These are phyloP conservation scores for Euzetes globulus DNA, from an alignment of 2,888 invertebrate species.

Conservation along the genomic window DNA sequence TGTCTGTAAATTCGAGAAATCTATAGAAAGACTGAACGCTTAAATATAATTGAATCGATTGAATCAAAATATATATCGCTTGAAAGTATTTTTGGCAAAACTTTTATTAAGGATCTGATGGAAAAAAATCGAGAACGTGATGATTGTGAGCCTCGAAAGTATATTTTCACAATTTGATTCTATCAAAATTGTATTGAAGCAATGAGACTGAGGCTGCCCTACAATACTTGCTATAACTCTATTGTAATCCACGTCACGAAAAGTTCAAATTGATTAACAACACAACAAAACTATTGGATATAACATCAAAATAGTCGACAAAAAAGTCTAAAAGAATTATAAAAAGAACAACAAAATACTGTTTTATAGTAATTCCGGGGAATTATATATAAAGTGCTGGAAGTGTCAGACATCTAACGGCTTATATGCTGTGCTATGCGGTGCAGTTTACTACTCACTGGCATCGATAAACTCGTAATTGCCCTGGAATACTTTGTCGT, in stretches of 20 bases:
- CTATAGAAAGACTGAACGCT: background rate
- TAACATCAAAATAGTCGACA: background rate
- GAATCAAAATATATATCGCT: conserved; percentile 20
- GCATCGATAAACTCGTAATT: conserved; percentile 86
- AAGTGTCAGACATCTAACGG: too few species aligned
- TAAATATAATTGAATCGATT: conserved; percentile 28
- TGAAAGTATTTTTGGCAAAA: conserved; percentile 2
- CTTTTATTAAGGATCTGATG: conserved; percentile 4
- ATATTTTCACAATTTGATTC: conserved; percentile 13
- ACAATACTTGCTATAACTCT: background rate
- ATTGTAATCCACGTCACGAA: conserved; percentile 28
- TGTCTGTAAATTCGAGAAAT: background rate
- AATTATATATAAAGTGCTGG: too few species aligned
- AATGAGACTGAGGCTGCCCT: background rate
- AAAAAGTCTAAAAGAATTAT: background rate
- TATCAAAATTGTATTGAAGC: background rate
- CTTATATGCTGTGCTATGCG: too few species aligned
- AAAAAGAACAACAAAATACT: background rate
- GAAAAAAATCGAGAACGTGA: conserved; percentile 1
- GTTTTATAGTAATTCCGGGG: too few species aligned
- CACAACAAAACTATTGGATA: conserved; percentile 19
- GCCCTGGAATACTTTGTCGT: conserved; percentile 66
- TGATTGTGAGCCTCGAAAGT: background rate
- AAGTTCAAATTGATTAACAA: conserved; percentile 27
- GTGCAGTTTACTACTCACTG: conserved; percentile 58